phyloP scores from a whole-genome alignment of 1,140 invertebrate genomes.

The Asobara japonica region DNA sequence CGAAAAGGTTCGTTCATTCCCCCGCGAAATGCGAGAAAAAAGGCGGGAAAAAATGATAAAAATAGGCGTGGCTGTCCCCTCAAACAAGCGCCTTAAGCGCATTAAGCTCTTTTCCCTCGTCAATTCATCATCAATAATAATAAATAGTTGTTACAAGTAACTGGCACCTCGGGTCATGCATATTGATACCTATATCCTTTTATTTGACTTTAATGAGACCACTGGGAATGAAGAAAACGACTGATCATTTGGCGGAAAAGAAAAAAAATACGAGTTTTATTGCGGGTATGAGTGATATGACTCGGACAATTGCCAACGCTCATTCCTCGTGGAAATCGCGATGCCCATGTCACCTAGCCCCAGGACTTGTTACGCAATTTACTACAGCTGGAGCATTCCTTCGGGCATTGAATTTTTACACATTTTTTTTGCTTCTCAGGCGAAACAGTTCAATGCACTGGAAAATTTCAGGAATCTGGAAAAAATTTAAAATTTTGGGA shows the following conservation, averaged over 20 bases:
- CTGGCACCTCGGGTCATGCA: not conserved
- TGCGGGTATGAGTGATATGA: not conserved
- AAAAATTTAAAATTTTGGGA: no score
- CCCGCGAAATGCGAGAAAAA: not conserved
- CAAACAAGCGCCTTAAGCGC: not conserved
- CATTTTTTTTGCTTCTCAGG: not conserved
- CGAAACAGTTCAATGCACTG: not conserved
- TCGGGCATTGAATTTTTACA: not conserved
- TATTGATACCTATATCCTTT: not conserved
- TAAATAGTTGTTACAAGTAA: not conserved
- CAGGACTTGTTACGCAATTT: not conserved
- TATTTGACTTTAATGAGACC: not conserved
- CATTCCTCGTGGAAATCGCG: not conserved
- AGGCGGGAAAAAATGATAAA: not conserved
- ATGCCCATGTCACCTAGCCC: not conserved
- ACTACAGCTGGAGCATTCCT: not conserved
- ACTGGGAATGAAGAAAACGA: not conserved
- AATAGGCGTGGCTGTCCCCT: slow-evolving; percentile 14
- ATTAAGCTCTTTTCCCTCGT: not conserved
- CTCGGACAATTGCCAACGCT: not conserved
- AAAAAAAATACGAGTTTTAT: not conserved
- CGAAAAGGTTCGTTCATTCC: not conserved
- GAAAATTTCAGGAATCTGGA: no score
- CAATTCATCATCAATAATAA: not conserved
- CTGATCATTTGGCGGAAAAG: not conserved